Evolutionary conservation across 2,113 vertebrate genomes (phyloP).

Genomic region (Otocyon megalotis): DNA sequence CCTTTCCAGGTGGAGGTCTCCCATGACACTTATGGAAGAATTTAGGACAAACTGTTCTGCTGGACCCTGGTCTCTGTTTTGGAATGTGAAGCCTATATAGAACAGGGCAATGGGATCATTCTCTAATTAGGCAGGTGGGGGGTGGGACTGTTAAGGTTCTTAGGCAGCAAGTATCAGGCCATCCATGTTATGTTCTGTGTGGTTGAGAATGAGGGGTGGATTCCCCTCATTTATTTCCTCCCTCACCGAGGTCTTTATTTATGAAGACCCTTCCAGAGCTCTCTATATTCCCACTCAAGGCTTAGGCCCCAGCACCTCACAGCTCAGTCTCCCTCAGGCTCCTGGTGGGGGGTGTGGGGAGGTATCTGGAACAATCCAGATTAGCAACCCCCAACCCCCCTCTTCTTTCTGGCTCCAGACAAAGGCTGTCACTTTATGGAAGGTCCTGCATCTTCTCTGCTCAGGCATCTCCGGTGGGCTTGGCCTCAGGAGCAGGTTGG

Average conservation of each 20-base stretch:
- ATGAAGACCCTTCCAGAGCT: not conserved
- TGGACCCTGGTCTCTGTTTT: not conserved
- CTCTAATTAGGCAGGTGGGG: accelerated
- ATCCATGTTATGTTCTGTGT: not conserved
- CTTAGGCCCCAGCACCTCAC: not conserved
- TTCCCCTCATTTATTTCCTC: not conserved
- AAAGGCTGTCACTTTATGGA: not conserved
- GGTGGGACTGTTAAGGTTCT: not conserved
- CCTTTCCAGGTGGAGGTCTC: not conserved
- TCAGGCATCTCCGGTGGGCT: not conserved
- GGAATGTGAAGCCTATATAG: accelerated
- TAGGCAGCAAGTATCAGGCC: not conserved
- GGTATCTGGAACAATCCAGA: not conserved
- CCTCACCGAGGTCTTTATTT: conserved; percentile 59
- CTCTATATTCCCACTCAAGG: not conserved
- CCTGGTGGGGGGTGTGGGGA: not conserved
- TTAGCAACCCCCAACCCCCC: not conserved
- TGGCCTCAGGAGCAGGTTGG: not conserved
- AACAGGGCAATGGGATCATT: not conserved
- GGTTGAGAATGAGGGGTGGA: not conserved
- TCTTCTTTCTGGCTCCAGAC: not conserved
- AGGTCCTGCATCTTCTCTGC: not conserved
- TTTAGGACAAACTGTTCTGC: not conserved
- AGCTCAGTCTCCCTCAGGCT: not conserved
- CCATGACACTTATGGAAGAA: not conserved